Evolutionary conservation across 2,888 invertebrate species (phyloP).

Genomic region (Macrophya alboannulata): DNA sequence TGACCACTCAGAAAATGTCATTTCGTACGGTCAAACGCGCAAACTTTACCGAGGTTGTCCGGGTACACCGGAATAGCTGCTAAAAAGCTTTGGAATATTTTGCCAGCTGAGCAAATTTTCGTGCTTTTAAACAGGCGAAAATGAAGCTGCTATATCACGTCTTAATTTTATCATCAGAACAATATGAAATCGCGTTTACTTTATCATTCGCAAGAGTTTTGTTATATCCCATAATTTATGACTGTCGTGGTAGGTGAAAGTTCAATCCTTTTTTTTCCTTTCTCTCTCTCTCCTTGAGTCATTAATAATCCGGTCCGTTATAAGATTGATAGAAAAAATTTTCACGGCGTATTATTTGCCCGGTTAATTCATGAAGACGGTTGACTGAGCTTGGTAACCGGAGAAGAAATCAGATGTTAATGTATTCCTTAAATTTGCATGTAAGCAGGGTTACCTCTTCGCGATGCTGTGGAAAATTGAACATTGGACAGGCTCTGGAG

Average conservation of each 20-base stretch:
- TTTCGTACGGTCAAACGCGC: not conserved
- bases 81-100: not conserved
- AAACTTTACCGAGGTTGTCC: not conserved
- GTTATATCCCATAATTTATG: not conserved
- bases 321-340: constrained; percentile 2
- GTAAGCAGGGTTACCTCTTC: constrained; percentile 32
- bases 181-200: not conserved
- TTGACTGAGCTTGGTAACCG: not conserved
- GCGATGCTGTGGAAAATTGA: constrained; percentile 6
- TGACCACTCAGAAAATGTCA: not conserved
- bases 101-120: not conserved
- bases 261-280: not conserved
- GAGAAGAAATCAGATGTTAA: constrained; percentile 50
- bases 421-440: constrained; percentile 44
- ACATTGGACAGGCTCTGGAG: constrained; percentile 44
- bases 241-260: not conserved
- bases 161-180: not conserved
- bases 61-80: not conserved
- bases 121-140: not conserved
- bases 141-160: not conserved
- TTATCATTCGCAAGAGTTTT: not conserved
- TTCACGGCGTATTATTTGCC: not conserved
- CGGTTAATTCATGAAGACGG: constrained; percentile 29
- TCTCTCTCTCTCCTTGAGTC: not conserved
- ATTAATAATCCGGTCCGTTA: not conserved